Evolutionary conservation across 2,888 invertebrate genomes (phyloP), one percentile per base, ranked within the genome.

Genomic region (Ashinkailepas kermadecensis): DNA sequence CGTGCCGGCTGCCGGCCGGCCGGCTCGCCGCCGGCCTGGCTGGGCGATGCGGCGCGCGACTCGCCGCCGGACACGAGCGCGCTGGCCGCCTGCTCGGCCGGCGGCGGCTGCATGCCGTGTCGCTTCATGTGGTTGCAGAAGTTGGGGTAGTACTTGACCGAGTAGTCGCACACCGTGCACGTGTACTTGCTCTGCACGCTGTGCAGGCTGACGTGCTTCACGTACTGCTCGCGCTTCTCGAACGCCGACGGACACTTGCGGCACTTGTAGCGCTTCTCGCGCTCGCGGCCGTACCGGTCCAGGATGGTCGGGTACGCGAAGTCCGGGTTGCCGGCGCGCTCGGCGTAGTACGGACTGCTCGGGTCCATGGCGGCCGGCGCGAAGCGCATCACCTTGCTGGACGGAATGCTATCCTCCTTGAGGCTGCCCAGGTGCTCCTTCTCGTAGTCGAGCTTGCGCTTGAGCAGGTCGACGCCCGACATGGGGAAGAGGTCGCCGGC

Each of bases 201-300:
- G 86, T 95, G 95, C 78, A 95, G 88, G 25, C 92, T 92, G 85
- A 93, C 88, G 87, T 95, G 95, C 57, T 93, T 92, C 87, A 93
- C 93, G 87, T 93, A 95, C 87, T 95, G 94, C 85, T 93, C 92
- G 67, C 93, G 89, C 88, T 95, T 95, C 86, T 94, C 94, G 87
- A 95, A 95, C 0, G 94, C 94, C 78, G 94, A 94, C 0, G 95
- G 95, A 86, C 95, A 95, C 88, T 94, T 94, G 85, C 92, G 92
- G 87, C 94, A 94, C 87, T 94, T 93, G 87, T 93, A 94, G 9
- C 93, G 90, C 86, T 93, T 93, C 86, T 93, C 92, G 86, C 92
- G 93, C 85, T 92, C 89, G 8, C 92, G 89, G 0, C 93, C 93
- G 86, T 93, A 79, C 23, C 58, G 57, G 18, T 79, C 79, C 12